Percentiles rank a stretch among this genome's conserved stretches.
Evolutionary conservation across 2,888 invertebrate species (phyloP).

Genomic region (Galeopsomyia nigrocyanea): DNA sequence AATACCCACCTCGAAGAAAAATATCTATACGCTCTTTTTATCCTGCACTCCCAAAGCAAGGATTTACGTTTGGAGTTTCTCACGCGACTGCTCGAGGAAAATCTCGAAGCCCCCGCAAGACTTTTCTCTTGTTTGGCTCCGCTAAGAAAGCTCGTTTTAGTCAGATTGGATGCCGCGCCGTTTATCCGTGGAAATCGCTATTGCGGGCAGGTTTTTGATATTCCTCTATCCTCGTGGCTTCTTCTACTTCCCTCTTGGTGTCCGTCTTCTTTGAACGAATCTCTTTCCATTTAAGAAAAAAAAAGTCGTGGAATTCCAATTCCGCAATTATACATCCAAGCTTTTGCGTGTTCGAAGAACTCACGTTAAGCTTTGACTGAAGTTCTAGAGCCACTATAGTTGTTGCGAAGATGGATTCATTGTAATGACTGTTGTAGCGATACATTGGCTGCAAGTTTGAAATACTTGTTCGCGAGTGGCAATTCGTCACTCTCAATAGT

Average conservation of each 20-base stretch:
- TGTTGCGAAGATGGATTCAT: too few species aligned
- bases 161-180: slow-evolving; percentile 51
- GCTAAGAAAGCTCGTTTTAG: slow-evolving; percentile 52
- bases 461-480: too few species aligned
- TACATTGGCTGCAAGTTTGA: too few species aligned
- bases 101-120: neutral
- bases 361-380: too few species aligned
- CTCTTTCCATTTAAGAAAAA: neutral
- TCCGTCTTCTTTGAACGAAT: neutral
- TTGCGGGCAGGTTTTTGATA: neutral
- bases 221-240: neutral
- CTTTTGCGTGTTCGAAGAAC: neutral
- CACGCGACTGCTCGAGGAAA: slow-evolving; percentile 6
- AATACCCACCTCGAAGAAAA: neutral
- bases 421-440: too few species aligned
- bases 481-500: too few species aligned
- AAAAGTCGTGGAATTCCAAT: slow-evolving; percentile 7
- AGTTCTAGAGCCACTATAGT: too few species aligned
- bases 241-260: slow-evolving; percentile 5
- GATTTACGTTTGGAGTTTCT: slow-evolving; percentile 4
- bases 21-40: neutral
- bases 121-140: slow-evolving; percentile 2
- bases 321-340: slow-evolving; percentile 21
- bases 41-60: neutral
- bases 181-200: slow-evolving; percentile 1